Conservation (phyloP, 2,888 invertebrate genomes). For the Xestoiulus laeticollis region DNA sequence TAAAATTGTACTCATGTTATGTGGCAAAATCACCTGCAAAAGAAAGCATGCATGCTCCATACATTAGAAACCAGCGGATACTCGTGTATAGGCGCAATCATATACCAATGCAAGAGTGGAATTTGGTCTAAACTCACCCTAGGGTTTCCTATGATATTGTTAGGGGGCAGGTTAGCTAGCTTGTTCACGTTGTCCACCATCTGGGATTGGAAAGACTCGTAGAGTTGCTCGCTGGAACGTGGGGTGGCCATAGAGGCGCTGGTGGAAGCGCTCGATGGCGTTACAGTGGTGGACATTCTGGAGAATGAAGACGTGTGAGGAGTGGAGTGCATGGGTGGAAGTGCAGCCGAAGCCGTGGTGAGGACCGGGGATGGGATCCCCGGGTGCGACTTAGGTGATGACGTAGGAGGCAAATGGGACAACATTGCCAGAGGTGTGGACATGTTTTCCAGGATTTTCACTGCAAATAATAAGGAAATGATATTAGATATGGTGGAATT, state of each 20-base stretch:
- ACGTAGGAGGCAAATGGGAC: conserved; percentile 35
- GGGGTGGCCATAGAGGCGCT: conserved; percentile 34
- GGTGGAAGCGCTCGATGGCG: conserved; percentile 45
- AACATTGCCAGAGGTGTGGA: conserved; percentile 48
- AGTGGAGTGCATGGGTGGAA: conserved; percentile 20
- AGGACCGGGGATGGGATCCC: background rate
- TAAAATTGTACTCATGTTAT: conserved; percentile 55
- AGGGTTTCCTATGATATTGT: conserved; percentile 56
- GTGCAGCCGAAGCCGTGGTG: background rate
- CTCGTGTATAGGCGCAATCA: background rate
- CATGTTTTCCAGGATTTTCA: conserved; percentile 50
- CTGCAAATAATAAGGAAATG: conserved; percentile 34
- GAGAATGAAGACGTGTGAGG: background rate
- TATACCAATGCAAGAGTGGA: background rate
- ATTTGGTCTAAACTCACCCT: conserved; percentile 48
- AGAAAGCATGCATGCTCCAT: no score
- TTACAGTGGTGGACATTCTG: conserved; percentile 6
- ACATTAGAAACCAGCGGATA: background rate
- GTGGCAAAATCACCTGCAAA: conserved; percentile 54
- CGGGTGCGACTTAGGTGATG: conserved; percentile 41
- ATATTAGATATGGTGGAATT: background rate
- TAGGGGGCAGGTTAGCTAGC: conserved; percentile 56
- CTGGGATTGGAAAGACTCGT: conserved; percentile 57
- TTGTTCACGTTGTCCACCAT: conserved; percentile 58
- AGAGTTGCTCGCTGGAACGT: conserved; percentile 55